phyloP scores from a whole-genome alignment of 2,888 invertebrate genomes.

The Plusia festucae region DNA sequence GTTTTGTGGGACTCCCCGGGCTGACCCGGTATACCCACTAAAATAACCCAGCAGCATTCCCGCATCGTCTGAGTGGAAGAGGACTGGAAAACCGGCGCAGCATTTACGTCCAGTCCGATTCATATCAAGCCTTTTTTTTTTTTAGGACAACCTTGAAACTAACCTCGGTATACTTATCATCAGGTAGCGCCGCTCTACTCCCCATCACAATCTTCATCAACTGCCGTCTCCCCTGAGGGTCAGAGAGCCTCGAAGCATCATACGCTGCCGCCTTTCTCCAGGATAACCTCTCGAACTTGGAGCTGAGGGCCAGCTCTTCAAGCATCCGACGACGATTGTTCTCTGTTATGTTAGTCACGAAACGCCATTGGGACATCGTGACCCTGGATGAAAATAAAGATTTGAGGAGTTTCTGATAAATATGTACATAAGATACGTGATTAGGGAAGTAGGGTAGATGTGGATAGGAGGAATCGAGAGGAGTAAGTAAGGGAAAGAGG shows the following conservation, averaged over 20 bases:
- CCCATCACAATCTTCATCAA: conserved; percentile 92
- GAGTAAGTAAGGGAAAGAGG: no score
- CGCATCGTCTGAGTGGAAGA: no score
- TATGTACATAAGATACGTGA: no score
- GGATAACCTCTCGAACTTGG: conserved; percentile 93
- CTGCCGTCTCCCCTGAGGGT: conserved; percentile 91
- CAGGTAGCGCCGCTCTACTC: conserved; percentile 93
- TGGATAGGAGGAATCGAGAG: no score
- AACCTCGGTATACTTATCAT: conserved; percentile 94
- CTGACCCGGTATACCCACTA: no score
- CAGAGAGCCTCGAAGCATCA: conserved; percentile 91
- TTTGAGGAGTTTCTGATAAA: not conserved
- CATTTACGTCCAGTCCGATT: no score
- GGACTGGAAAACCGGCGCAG: no score
- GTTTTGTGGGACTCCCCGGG: no score
- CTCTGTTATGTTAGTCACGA: conserved; percentile 94
- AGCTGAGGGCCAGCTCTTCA: conserved; percentile 92
- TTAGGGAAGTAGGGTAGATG: no score
- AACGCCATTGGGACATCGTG: conserved; percentile 93
- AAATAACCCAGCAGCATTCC: no score
- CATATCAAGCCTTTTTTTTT: no score
- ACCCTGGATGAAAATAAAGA: conserved; percentile 78
- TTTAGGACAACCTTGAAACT: no score
- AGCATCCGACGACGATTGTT: conserved; percentile 92
- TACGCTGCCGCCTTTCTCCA: conserved; percentile 93